Percentiles rank a stretch among this genome's conserved stretches.
These are phyloP conservation scores for Chymomyza costata DNA, from an alignment of 1,140 invertebrate genomes.

Conservation along the genomic window DNA sequence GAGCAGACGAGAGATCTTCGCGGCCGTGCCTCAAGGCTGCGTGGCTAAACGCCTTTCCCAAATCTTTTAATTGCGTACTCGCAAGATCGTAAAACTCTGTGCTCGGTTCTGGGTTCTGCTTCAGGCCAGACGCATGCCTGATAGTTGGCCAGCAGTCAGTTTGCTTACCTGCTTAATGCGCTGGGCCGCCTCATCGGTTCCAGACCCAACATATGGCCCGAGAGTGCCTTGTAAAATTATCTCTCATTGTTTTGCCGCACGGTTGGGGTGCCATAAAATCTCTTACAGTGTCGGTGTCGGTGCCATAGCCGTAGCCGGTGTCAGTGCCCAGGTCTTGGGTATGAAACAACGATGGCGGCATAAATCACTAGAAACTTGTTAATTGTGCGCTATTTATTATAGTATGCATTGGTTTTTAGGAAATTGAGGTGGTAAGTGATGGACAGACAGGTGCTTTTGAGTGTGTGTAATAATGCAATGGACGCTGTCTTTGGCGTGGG, in stretches of 20 bases:
- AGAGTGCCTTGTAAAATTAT: constrained; percentile 65
- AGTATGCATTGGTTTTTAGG: constrained; percentile 54
- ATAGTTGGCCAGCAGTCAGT: too few relatives aligned
- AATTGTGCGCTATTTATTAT: constrained; percentile 69
- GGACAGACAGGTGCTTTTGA: constrained; percentile 23
- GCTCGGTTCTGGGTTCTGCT: background rate
- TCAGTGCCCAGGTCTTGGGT: constrained; percentile 8
- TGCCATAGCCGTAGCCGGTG: constrained; percentile 9
- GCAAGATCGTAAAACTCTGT: constrained; percentile 25
- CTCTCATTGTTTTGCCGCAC: constrained; percentile 53
- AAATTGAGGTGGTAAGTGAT: constrained; percentile 65
- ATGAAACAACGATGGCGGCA: constrained; percentile 49
- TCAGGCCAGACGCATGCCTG: too few relatives aligned
- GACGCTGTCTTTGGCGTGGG: too few relatives aligned
- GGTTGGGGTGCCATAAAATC: constrained; percentile 67
- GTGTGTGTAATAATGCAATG: too few relatives aligned
- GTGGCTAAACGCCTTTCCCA: constrained; percentile 57
- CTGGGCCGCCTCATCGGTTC: constrained; percentile 6
- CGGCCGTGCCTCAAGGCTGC: constrained; percentile 48
- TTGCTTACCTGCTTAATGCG: too few relatives aligned
- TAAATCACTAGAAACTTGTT: constrained; percentile 68
- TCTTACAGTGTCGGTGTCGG: constrained; percentile 23
- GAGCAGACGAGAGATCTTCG: too few relatives aligned
- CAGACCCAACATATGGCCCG: constrained; percentile 44
- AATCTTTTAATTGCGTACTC: constrained; percentile 57